Base-by-base conservation (phyloP, 2,797 vertebrate genomes). In the Vultur gryphus region DNA sequence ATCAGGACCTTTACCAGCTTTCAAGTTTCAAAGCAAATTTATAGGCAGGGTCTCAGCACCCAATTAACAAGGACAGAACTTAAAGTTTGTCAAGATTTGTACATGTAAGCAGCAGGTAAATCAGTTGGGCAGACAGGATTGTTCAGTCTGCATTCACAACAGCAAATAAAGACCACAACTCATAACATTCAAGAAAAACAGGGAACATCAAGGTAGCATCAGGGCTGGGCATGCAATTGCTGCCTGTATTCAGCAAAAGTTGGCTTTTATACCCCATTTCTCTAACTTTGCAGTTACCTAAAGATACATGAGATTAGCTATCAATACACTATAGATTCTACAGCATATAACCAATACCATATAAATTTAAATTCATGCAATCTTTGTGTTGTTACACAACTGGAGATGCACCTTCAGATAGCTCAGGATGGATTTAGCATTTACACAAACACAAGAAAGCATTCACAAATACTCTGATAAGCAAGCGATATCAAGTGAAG, bases 51-150 rank as follows among this genome's bases (percentile, higher is more conserved):
- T 69, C 43, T 66, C 54, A 19, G 75, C 35, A 39, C 24, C 31
- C 75, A 76, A 21, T 25, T 11, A 69, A 62, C 9, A 49, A 35
- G 26, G 66, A 35, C 41, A 54, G 35, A 73, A 69, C 21, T 16
- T 15, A 61, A 70, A 59, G 21, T 54, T 24, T 77, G 61, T 23
- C 28, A n/a, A 15, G 41, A 49, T n/a, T 20, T n/a, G 37, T 65
- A 48, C 5, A 4, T 2, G 24, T 4, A 10, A 70, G 35, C 37
- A 66, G 65, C 28, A 77, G 11, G 17, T 19, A 61, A n/a, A 33
- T 25, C 69, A 46, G 0, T 0, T 33, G 28, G n/a, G 51, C 44
- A 76, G 28, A 19, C 23, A 37, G 44, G 19, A 52, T 4, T 1
- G 19, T 10, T 49, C 57, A 51, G 52, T 16, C 65, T 58, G 41